These are phyloP conservation scores for Alloscopus bannaensis DNA, from an alignment of 2,888 invertebrate genomes.

Conservation along the genomic window DNA sequence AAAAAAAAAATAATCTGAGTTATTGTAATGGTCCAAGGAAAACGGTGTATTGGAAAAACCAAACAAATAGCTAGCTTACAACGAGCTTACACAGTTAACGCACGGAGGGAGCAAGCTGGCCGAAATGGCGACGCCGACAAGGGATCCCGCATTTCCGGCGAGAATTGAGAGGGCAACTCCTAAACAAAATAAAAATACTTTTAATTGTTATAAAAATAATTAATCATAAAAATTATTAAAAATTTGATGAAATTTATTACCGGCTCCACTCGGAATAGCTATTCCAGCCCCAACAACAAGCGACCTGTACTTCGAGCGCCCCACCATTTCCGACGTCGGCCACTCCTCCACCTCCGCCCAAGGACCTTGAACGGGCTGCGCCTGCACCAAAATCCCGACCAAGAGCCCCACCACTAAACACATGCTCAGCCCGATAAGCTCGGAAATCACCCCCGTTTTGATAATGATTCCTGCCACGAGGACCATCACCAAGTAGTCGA, in stretches of 20 bases:
- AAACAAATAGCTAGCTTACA: background rate
- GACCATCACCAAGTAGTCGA: constrained; percentile 85
- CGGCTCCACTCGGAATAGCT: constrained; percentile 85
- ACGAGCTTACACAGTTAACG: constrained; percentile 84
- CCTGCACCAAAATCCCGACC: constrained; percentile 80
- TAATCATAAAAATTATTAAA: background rate
- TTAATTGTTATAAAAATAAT: background rate
- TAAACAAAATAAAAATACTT: background rate
- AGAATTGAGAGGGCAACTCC: constrained; percentile 86
- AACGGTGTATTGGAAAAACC: too few relatives aligned
- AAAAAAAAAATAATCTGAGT: too few relatives aligned
- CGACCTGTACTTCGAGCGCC: constrained; percentile 76
- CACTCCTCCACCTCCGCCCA: constrained; percentile 80
- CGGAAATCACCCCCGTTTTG: constrained; percentile 82
- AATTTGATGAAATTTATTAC: background rate
- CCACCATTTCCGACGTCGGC: constrained; percentile 82
- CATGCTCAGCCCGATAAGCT: constrained; percentile 81
- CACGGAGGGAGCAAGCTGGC: constrained; percentile 88
- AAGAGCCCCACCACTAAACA: constrained; percentile 83
- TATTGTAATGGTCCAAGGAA: too few relatives aligned
- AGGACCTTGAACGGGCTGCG: constrained; percentile 76
- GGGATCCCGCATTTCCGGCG: constrained; percentile 86
- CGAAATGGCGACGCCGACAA: constrained; percentile 89
- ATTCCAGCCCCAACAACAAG: constrained; percentile 74
- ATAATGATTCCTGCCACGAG: constrained; percentile 83